These are phyloP conservation scores for Sebastiscus tertius DNA, from an alignment of 2,797 vertebrate species.

Conservation along the genomic window DNA sequence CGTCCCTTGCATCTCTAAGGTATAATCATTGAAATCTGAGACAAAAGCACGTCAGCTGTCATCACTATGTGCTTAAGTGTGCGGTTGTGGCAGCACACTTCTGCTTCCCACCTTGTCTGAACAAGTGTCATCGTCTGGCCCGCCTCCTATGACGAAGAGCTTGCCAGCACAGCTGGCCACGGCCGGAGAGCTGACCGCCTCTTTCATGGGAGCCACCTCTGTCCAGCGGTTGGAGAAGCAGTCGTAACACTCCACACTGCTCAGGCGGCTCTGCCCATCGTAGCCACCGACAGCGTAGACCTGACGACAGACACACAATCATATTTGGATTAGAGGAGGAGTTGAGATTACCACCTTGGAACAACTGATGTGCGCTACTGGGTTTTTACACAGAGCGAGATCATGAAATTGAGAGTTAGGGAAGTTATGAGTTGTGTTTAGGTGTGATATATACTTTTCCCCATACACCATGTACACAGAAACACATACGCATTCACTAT, in stretches of 20 bases:
- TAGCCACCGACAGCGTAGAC: constrained; percentile 98
- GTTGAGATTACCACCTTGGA: background rate
- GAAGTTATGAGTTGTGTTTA: background rate
- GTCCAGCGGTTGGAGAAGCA: constrained; percentile 99
- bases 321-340: background rate
- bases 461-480: background rate
- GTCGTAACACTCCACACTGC: constrained; percentile 96
- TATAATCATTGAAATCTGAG: constrained; percentile 17
- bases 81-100: constrained; percentile 10
- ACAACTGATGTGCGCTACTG: background rate
- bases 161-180: constrained; percentile 94
- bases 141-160: constrained; percentile 96
- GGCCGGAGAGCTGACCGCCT: constrained; percentile 96
- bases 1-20: background rate
- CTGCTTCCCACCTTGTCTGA: constrained; percentile 92
- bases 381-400: background rate
- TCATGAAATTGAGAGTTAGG: background rate
- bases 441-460: background rate
- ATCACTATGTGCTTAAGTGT: constrained; percentile 21
- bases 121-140: constrained; percentile 95
- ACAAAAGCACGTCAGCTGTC: constrained; percentile 2
- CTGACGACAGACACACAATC: constrained; percentile 74
- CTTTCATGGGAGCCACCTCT: constrained; percentile 94
- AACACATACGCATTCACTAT: background rate
- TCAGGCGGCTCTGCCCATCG: constrained; percentile 94